Evolutionary conservation across 2,113 vertebrate species (phyloP).

Genomic region (Heterochromis multidens): DNA sequence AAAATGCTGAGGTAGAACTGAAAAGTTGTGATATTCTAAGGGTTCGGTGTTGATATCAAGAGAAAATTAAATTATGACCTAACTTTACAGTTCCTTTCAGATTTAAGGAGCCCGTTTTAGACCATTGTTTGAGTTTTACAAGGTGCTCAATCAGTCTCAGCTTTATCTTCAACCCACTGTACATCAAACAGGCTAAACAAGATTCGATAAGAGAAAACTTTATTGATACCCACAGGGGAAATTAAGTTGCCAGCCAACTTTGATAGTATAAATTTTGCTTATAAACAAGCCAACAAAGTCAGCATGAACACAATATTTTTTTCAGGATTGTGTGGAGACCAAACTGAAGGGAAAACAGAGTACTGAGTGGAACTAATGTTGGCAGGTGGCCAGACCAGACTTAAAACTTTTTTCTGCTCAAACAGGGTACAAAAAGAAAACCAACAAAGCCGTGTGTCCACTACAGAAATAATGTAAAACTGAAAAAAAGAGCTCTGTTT

Average conservation of each 20-base stretch:
- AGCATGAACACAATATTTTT: neutral
- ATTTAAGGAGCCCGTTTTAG: neutral
- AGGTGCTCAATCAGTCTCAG: neutral
- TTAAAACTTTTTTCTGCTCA: too few relatives aligned
- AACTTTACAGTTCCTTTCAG: too few relatives aligned
- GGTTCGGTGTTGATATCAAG: neutral
- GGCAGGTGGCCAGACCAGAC: neutral
- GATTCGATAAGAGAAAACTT: neutral
- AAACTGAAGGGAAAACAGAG: neutral
- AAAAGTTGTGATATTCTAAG: neutral
- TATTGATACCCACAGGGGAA: neutral
- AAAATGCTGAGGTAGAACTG: neutral
- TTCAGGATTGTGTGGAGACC: neutral
- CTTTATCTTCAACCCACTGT: neutral
- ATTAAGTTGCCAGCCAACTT: neutral
- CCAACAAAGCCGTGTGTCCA: too few relatives aligned
- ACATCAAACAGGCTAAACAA: neutral
- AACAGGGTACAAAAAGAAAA: too few relatives aligned
- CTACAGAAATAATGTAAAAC: too few relatives aligned
- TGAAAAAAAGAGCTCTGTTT: neutral
- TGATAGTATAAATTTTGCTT: neutral
- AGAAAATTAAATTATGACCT: neutral
- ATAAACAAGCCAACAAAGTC: neutral
- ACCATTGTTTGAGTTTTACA: neutral
- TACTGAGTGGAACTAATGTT: neutral